These are phyloP conservation scores for Flexamia atlantica DNA, from an alignment of 2,888 invertebrate species.

Conservation along the genomic window DNA sequence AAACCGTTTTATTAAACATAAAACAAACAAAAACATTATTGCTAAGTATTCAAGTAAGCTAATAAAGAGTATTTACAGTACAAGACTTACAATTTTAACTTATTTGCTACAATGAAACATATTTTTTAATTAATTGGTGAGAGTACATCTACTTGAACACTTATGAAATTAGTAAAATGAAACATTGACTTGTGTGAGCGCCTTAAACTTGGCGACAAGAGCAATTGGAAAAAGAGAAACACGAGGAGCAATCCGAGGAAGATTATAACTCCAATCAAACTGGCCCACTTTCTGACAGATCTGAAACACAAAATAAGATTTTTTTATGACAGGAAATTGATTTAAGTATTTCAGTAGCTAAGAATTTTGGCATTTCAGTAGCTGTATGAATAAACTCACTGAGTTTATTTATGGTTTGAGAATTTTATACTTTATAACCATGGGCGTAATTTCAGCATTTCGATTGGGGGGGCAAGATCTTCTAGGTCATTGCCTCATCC, in stretches of 20 bases:
- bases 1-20: not conserved
- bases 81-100: not conserved
- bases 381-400: too few relatives aligned
- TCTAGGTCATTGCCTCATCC: too few relatives aligned
- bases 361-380: too few relatives aligned
- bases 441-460: too few relatives aligned
- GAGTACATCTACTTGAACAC: constrained; percentile 5
- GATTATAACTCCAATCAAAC: not conserved
- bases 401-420: too few relatives aligned
- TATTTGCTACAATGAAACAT: not conserved
- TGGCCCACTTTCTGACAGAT: constrained; percentile 4
- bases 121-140: not conserved
- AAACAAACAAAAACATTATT: not conserved
- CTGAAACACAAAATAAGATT: constrained; percentile 16
- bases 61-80: not conserved
- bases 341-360: too few relatives aligned
- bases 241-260: not conserved
- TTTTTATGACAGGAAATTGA: too few relatives aligned
- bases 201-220: not conserved
- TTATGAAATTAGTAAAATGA: not conserved
- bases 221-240: not conserved
- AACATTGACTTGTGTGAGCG: not conserved
- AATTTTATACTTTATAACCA: too few relatives aligned
- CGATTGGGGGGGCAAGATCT: too few relatives aligned
- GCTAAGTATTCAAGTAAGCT: not conserved